Percentiles rank a stretch among this genome's conserved stretches.
These are phyloP conservation scores for Drosophila sp. DNA, from an alignment of 1,140 invertebrate species.

Conservation along the genomic window DNA sequence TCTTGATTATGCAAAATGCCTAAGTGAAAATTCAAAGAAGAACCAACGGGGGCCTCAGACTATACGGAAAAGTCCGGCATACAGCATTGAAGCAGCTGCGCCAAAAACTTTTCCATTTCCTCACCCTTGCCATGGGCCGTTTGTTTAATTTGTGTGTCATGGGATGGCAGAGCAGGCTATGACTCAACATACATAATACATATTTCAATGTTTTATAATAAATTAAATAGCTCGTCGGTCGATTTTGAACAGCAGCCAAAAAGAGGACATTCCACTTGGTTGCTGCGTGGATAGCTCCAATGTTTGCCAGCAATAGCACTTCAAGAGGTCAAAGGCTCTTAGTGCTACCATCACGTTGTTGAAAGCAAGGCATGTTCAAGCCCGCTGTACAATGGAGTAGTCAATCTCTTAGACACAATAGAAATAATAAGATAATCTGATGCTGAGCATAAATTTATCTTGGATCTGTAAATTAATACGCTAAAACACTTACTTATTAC, in stretches of 20 bases:
- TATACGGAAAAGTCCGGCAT: constrained; percentile 24
- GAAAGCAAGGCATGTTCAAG: constrained; percentile 17
- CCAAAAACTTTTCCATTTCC: constrained; percentile 76
- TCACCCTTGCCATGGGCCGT: constrained; percentile 31
- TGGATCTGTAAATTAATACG: too few relatives aligned
- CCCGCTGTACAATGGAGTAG: constrained; percentile 12
- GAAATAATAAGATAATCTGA: too few relatives aligned
- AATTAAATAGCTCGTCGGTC: constrained; percentile 76
- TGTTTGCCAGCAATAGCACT: constrained; percentile 46
- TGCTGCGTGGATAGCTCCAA: constrained; percentile 25
- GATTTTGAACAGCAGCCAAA: constrained; percentile 51
- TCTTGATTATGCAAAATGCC: constrained; percentile 82
- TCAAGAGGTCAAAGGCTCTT: constrained; percentile 8
- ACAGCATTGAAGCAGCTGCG: constrained; percentile 56
- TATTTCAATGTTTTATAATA: constrained; percentile 82
- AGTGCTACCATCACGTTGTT: too few relatives aligned
- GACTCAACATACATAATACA: constrained; percentile 77
- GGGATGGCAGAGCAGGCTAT: constrained; percentile 35
- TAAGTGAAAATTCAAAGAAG: constrained; percentile 80
- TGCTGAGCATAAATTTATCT: too few relatives aligned
- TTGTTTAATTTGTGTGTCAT: constrained; percentile 34
- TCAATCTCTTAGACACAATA: background rate
- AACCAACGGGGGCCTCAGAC: constrained; percentile 15
- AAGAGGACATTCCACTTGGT: constrained; percentile 43
- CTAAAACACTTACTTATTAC: too few relatives aligned